Evolutionary conservation across 2,888 invertebrate species (phyloP).

Genomic region (Helobdella robusta): DNA sequence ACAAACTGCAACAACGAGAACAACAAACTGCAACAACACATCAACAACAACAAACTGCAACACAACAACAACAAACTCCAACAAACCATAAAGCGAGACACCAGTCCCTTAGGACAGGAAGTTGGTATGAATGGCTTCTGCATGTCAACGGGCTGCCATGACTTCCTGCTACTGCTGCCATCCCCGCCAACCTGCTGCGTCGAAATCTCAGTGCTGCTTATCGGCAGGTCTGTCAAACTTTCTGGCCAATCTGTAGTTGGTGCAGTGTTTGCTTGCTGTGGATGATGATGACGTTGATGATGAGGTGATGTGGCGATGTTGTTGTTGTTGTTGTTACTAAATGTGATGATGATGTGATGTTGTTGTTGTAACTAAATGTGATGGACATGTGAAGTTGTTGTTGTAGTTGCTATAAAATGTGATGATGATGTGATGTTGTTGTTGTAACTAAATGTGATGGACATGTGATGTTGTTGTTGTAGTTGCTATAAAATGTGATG

Average conservation of each 20-base stretch:
- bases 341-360: constrained; percentile 6
- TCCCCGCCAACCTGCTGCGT: neutral
- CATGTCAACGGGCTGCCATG: constrained; percentile 40
- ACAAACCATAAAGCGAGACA: constrained; percentile 65
- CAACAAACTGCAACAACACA: too few relatives aligned
- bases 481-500: too few relatives aligned
- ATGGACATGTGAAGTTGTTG: too few relatives aligned
- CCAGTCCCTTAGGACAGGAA: constrained; percentile 72
- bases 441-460: too few relatives aligned
- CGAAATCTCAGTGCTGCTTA: too few relatives aligned
- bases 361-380: too few relatives aligned
- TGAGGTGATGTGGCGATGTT: neutral
- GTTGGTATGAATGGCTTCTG: constrained; percentile 85
- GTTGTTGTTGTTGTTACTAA: neutral
- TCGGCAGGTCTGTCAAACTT: constrained; percentile 6
- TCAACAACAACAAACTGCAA: too few relatives aligned
- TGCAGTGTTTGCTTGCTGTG: neutral
- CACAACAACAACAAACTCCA: neutral
- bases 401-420: too few relatives aligned
- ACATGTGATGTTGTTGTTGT: too few relatives aligned
- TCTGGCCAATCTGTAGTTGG: constrained; percentile 16
- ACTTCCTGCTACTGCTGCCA: neutral
- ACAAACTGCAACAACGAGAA: too few relatives aligned
- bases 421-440: too few relatives aligned
- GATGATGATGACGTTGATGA: constrained; percentile 4